Conservation (phyloP, 2,113 vertebrate genomes). For the Percopsis transmontana region DNA sequence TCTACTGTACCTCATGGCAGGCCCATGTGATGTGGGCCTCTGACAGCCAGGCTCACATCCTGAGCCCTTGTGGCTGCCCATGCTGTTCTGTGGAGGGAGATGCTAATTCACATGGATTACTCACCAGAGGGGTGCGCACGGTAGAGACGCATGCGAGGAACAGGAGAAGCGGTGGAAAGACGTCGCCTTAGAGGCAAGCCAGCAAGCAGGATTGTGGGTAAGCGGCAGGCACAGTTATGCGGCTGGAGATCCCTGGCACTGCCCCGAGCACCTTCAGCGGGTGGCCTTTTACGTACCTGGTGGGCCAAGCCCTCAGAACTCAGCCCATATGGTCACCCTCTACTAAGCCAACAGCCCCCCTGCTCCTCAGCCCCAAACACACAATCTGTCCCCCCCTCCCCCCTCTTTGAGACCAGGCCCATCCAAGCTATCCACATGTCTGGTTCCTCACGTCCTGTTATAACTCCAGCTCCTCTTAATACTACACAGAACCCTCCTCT, state of each 20-base stretch:
- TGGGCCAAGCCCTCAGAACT: slow-evolving; percentile 72
- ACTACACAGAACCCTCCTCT: slow-evolving; percentile 17
- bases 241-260: slow-evolving; percentile 64
- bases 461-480: slow-evolving; percentile 44
- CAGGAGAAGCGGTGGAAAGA: slow-evolving; percentile 41
- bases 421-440: slow-evolving; percentile 51
- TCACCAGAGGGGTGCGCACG: slow-evolving; percentile 60
- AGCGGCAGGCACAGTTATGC: slow-evolving; percentile 37
- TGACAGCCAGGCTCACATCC: slow-evolving; percentile 42
- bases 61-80: slow-evolving; percentile 60
- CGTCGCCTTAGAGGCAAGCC: not conserved
- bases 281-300: slow-evolving; percentile 57
- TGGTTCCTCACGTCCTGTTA: slow-evolving; percentile 28
- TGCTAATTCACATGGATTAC: slow-evolving; percentile 59
- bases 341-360: slow-evolving; percentile 54
- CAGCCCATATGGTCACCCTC: slow-evolving; percentile 72
- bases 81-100: slow-evolving; percentile 57
- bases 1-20: slow-evolving; percentile 19
- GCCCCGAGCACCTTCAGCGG: slow-evolving; percentile 59
- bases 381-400: slow-evolving; percentile 70
- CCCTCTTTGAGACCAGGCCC: slow-evolving; percentile 57
- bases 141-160: slow-evolving; percentile 48
- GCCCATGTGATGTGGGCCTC: slow-evolving; percentile 34
- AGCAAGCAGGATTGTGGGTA: slow-evolving; percentile 41
- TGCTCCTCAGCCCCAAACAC: slow-evolving; percentile 63